Percentiles rank a stretch among this genome's conserved stretches.
Conservation (phyloP, 2,888 invertebrate species). For the Chydorus sphaericus region DNA sequence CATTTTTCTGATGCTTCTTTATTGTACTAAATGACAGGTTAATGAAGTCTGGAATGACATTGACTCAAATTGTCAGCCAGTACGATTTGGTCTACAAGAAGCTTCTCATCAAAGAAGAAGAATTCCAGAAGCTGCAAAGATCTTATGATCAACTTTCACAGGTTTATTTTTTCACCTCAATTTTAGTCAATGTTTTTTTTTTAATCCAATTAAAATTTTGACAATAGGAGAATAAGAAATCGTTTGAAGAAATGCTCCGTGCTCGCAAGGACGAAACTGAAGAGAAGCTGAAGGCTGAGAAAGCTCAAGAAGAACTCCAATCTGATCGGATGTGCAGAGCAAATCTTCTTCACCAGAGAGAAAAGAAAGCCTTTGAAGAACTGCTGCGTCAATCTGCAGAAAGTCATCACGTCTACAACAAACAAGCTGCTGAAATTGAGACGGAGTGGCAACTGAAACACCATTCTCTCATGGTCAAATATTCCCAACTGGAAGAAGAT, state of each 20-base stretch:
- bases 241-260: too few relatives aligned
- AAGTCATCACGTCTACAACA: slow-evolving; percentile 44
- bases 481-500: too few relatives aligned
- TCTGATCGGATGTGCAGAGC: too few relatives aligned
- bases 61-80: slow-evolving; percentile 82
- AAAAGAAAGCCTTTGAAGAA: background rate
- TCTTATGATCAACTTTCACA: slow-evolving; percentile 60
- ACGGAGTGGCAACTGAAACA: slow-evolving; percentile 80
- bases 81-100: slow-evolving; percentile 64
- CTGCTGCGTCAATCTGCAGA: slow-evolving; percentile 73
- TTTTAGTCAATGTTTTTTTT: too few relatives aligned
- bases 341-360: too few relatives aligned
- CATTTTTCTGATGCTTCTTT: too few relatives aligned
- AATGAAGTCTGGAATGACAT: slow-evolving; percentile 73
- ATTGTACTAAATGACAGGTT: too few relatives aligned
- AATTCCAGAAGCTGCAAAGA: slow-evolving; percentile 60
- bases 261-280: too few relatives aligned
- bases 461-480: slow-evolving; percentile 61
- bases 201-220: too few relatives aligned
- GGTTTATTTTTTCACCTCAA: slow-evolving; percentile 21
- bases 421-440: slow-evolving; percentile 57
- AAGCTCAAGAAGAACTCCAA: too few relatives aligned
- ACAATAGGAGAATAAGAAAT: too few relatives aligned
- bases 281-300: too few relatives aligned
- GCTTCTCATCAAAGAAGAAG: slow-evolving; percentile 56